Evolutionary conservation across 2,797 vertebrate species (phyloP).

Genomic region (Rhinogobio ventralis): DNA sequence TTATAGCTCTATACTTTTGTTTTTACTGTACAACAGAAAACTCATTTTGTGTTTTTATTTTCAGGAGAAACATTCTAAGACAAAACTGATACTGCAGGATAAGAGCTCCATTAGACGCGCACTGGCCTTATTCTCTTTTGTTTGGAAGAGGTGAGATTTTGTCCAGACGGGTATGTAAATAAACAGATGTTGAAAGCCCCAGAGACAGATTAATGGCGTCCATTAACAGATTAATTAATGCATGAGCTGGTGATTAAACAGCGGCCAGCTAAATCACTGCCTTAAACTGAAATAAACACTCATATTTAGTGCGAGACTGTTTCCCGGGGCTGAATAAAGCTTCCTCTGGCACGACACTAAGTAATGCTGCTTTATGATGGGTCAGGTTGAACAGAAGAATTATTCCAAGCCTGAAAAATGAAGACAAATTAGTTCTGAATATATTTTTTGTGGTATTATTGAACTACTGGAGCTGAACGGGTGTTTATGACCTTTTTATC

Average conservation of each 20-base stretch:
- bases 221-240: conserved; percentile 61
- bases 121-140: neutral
- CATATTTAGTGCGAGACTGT: neutral
- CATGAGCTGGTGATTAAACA: conserved; percentile 48
- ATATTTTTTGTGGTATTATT: neutral
- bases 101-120: neutral
- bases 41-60: neutral
- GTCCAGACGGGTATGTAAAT: conserved; percentile 44
- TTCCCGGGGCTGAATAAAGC: neutral
- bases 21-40: neutral
- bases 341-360: neutral
- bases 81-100: neutral
- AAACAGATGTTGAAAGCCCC: conserved; percentile 51
- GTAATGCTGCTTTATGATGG: neutral
- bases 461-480: neutral
- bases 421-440: conserved; percentile 6
- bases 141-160: conserved; percentile 4
- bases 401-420: neutral
- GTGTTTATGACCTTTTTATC: neutral
- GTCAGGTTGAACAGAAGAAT: neutral
- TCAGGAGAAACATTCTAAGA: neutral
- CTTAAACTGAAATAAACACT: conserved; percentile 22
- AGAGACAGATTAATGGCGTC: conserved; percentile 52
- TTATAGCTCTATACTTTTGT: neutral
- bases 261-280: conserved; percentile 14